phyloP scores from a whole-genome alignment of 2,113 vertebrate genomes.

The Phalacrocorax pelagicus region DNA sequence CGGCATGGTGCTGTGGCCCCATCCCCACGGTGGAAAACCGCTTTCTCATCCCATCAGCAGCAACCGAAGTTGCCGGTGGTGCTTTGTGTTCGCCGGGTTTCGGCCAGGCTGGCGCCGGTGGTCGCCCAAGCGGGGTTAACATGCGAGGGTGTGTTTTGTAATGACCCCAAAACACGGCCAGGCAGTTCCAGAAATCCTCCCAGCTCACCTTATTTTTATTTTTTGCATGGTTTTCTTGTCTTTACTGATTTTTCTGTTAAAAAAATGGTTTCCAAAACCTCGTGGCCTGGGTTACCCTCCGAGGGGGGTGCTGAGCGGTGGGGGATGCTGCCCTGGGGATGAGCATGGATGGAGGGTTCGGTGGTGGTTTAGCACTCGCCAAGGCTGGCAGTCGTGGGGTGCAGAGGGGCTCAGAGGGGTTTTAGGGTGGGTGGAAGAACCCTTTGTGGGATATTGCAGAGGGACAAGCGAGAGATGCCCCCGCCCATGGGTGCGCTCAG shows the following conservation, averaged over 20 bases:
- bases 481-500: rapidly evolving
- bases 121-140: rapidly evolving
- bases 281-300: neutral
- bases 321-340: neutral
- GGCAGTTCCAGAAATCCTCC: neutral
- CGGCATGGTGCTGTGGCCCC: neutral
- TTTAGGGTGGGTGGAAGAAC: neutral
- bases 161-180: neutral
- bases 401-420: neutral
- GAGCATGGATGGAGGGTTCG: rapidly evolving
- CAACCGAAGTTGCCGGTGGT: neutral
- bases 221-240: neutral
- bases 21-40: neutral
- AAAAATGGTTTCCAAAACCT: neutral
- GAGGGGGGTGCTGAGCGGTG: rapidly evolving
- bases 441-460: neutral
- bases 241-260: neutral
- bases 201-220: rapidly evolving
- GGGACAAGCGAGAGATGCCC: neutral
- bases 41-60: neutral
- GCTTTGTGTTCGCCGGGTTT: neutral
- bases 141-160: neutral
- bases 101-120: rapidly evolving
- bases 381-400: rapidly evolving
- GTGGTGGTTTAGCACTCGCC: neutral